A percentile compares a stretch with the other conserved stretches of the same genome.
Conservation (phyloP, 1,140 invertebrate genomes). For the Cydia splendana region DNA sequence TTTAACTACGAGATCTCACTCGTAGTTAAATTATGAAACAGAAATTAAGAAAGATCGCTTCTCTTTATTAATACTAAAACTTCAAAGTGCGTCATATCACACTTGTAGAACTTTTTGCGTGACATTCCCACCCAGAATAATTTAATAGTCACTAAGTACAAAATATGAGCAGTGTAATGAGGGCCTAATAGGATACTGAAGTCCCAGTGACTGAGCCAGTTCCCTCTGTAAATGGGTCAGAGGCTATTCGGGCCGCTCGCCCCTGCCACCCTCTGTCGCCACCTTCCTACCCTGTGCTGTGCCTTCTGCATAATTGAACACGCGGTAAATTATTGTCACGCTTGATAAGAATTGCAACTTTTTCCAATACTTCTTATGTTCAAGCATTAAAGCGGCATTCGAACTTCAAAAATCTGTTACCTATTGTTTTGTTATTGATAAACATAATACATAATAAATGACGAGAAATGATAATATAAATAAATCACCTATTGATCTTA, state of each 20-base stretch:
- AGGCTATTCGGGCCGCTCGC: conserved; percentile 66
- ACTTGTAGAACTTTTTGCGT: neutral
- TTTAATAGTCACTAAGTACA: conserved; percentile 33
- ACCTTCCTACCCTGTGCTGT: conserved; percentile 58
- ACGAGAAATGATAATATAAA: too few species aligned
- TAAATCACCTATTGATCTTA: too few species aligned
- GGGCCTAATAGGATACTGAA: conserved; percentile 49
- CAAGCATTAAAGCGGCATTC: neutral
- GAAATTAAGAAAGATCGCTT: neutral
- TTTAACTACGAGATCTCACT: neutral
- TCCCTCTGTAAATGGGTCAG: conserved; percentile 75
- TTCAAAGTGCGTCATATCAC: conserved; percentile 6
- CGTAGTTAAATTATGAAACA: neutral
- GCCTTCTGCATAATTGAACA: conserved; percentile 74
- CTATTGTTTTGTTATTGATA: too few species aligned
- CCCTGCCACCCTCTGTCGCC: conserved; percentile 47
- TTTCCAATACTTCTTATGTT: conserved; percentile 46
- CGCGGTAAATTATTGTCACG: conserved; percentile 74
- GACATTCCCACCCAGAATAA: conserved; percentile 9
- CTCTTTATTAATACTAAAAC: neutral
- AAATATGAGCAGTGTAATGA: conserved; percentile 45
- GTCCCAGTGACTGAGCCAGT: conserved; percentile 62
- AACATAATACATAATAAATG: too few species aligned
- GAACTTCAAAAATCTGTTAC: too few species aligned
- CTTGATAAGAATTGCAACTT: conserved; percentile 50